A percentile compares a stretch with the other conserved stretches of the same genome.
phyloP scores from a whole-genome alignment of 2,888 invertebrate species.

The Perithous albicinctus region DNA sequence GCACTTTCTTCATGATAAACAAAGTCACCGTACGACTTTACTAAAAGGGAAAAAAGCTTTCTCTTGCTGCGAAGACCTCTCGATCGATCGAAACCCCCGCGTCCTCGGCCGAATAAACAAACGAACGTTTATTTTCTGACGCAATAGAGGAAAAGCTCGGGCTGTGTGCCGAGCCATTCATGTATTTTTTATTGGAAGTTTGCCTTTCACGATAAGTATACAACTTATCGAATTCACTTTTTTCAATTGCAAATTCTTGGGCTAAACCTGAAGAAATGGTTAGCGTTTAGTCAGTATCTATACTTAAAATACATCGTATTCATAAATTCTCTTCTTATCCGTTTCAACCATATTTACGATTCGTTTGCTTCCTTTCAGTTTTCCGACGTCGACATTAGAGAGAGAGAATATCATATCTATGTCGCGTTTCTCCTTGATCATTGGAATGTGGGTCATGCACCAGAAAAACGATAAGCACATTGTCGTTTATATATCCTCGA shows the following conservation, averaged over 20 bases:
- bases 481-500: conserved; percentile 21
- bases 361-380: neutral
- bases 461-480: conserved; percentile 19
- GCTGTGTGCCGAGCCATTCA: neutral
- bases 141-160: neutral
- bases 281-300: neutral
- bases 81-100: conserved; percentile 4
- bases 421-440: conserved; percentile 26
- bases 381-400: neutral
- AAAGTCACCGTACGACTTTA: neutral
- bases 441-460: conserved; percentile 51
- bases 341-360: neutral
- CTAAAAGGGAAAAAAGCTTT: neutral
- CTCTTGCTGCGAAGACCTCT: neutral
- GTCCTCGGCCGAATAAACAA: conserved; percentile 1
- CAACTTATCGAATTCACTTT: neutral
- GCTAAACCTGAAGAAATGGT: neutral
- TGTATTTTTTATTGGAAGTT: neutral
- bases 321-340: conserved; percentile 1
- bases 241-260: neutral
- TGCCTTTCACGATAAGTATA: neutral
- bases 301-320: neutral
- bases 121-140: neutral
- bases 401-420: neutral
- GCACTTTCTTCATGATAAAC: neutral